These are phyloP conservation scores for Enteromius radiatus DNA, from an alignment of 2,797 vertebrate genomes.

Conservation along the genomic window DNA sequence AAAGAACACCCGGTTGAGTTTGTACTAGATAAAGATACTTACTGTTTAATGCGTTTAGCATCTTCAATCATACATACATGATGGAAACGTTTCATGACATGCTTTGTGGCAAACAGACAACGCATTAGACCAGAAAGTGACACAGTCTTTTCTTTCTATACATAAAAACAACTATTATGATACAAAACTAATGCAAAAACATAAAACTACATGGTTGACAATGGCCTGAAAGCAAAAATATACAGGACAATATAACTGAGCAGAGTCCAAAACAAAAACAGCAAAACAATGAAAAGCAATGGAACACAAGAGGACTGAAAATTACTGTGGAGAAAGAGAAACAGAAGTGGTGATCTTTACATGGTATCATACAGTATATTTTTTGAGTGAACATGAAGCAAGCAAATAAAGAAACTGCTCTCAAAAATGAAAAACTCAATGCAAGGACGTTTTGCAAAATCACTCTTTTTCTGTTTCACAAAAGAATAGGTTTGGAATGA, in stretches of 20 bases:
- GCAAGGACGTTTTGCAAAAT: neutral
- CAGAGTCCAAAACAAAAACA: constrained; percentile 60
- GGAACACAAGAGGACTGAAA: constrained; percentile 1
- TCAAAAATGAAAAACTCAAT: neutral
- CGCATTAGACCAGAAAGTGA: neutral
- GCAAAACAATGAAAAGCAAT: constrained; percentile 11
- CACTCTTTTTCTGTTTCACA: neutral
- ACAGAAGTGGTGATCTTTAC: neutral
- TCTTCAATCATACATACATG: constrained; percentile 1
- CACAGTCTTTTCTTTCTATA: neutral
- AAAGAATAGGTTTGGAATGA: neutral
- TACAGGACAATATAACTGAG: constrained; percentile 2
- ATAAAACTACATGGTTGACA: constrained; percentile 62
- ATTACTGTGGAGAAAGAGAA: neutral
- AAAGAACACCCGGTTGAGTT: constrained; percentile 19
- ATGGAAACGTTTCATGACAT: constrained; percentile 11
- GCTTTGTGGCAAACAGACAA: constrained; percentile 40
- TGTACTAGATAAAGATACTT: constrained; percentile 16
- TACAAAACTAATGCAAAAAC: constrained; percentile 29
- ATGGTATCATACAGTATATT: neutral
- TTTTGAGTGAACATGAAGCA: neutral
- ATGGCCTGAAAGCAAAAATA: constrained; percentile 48
- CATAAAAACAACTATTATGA: neutral
- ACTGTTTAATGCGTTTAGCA: constrained; percentile 38
- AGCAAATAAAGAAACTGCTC: constrained; percentile 10